Conservation (phyloP, 2,797 vertebrate genomes). For the Rhyacichthys aspro region DNA sequence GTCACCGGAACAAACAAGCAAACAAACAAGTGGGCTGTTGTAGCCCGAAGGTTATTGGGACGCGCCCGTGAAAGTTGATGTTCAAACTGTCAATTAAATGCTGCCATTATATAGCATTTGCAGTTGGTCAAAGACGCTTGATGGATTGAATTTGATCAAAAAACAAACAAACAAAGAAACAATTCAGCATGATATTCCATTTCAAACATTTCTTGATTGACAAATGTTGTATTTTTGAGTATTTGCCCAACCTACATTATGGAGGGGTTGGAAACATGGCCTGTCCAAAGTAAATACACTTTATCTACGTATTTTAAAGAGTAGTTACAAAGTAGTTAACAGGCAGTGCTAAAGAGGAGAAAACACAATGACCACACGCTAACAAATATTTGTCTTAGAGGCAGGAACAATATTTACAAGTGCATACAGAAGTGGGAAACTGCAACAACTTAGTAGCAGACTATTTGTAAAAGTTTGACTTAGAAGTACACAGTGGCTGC, state of each 20-base stretch:
- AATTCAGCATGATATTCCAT: too few relatives aligned
- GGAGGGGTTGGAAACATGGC: too few relatives aligned
- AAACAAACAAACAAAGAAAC: not conserved
- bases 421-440: not conserved
- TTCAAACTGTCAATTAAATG: conserved; percentile 47
- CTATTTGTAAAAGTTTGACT: not conserved
- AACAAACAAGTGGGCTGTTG: conserved; percentile 59
- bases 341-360: not conserved
- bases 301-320: too few relatives aligned
- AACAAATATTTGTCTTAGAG: conserved; percentile 18
- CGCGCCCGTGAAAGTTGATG: conserved; percentile 37
- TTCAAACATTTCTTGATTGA: too few relatives aligned
- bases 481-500: not conserved
- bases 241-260: too few relatives aligned
- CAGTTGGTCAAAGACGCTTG: conserved; percentile 14
- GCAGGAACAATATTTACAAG: conserved; percentile 6
- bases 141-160: not conserved
- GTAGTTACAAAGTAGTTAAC: too few relatives aligned
- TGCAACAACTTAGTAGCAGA: conserved; percentile 9
- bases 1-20: conserved; percentile 61
- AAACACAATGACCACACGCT: not conserved
- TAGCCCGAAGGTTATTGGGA: conserved; percentile 56
- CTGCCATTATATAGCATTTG: conserved; percentile 19
- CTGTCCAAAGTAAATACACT: too few relatives aligned
- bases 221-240: too few relatives aligned